Conservation (phyloP, 2,888 invertebrate genomes). For the Argyra leucocephala region DNA sequence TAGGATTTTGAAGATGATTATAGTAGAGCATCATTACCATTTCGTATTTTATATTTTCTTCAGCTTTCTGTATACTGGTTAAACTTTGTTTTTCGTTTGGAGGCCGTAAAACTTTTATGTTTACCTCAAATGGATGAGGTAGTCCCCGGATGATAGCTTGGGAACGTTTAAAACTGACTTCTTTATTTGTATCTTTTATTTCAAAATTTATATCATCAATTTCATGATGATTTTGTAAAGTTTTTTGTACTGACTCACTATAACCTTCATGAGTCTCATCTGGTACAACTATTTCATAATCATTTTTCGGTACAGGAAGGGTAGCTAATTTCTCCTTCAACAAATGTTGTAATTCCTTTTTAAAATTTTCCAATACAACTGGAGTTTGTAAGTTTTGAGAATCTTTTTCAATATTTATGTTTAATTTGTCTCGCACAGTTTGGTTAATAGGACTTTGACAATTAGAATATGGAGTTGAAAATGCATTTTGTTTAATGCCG, state of each 20-base stretch:
- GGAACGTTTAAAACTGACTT: constrained; percentile 70
- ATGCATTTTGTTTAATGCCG: background rate
- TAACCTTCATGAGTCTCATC: constrained; percentile 75
- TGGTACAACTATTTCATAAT: constrained; percentile 96
- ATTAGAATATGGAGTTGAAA: background rate
- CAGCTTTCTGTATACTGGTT: constrained; percentile 84
- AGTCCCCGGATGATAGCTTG: constrained; percentile 75
- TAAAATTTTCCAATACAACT: constrained; percentile 54
- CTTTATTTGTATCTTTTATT: too few species aligned
- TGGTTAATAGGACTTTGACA: background rate
- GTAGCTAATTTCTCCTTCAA: constrained; percentile 67
- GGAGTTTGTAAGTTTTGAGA: constrained; percentile 63
- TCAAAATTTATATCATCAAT: constrained; percentile 44
- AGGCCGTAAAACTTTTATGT: constrained; percentile 70
- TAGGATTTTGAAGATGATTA: constrained; percentile 74
- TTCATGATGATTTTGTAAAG: constrained; percentile 60
- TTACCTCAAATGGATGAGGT: constrained; percentile 79
- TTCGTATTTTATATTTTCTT: constrained; percentile 90
- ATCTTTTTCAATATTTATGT: constrained; percentile 84
- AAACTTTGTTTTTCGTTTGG: constrained; percentile 65
- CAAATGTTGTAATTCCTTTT: constrained; percentile 64
- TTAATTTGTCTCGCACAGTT: constrained; percentile 78
- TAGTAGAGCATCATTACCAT: constrained; percentile 93
- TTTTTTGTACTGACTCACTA: too few species aligned
- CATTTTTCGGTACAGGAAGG: constrained; percentile 86